These are phyloP conservation scores for Masnerella sp. DNA, from an alignment of 2,888 invertebrate species.

Conservation along the genomic window DNA sequence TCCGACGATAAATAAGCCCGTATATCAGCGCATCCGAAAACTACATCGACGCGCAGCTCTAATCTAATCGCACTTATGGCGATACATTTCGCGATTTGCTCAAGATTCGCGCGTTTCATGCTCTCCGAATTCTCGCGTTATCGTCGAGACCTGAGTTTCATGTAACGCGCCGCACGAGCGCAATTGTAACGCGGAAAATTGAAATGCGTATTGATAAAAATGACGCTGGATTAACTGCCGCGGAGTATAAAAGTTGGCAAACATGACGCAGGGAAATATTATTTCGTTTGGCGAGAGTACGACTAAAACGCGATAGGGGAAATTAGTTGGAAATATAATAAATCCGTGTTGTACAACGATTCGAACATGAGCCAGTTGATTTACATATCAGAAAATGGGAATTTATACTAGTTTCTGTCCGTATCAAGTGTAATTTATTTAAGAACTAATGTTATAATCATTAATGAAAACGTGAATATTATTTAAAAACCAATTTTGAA, in stretches of 20 bases:
- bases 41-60: conserved; percentile 28
- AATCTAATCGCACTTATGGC: conserved; percentile 47
- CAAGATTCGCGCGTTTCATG: conserved; percentile 48
- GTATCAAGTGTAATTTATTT: too few species aligned
- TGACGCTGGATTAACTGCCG: conserved; percentile 33
- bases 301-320: conserved; percentile 28
- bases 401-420: too few species aligned
- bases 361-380: not conserved
- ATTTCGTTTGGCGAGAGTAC: conserved; percentile 21
- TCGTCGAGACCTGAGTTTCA: conserved; percentile 49
- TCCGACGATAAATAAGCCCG: conserved; percentile 32
- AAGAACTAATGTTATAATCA: too few species aligned
- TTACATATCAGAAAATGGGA: conserved; percentile 9
- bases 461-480: too few species aligned
- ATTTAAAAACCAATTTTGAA: too few species aligned
- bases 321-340: conserved; percentile 18
- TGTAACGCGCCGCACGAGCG: conserved; percentile 33
- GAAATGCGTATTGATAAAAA: conserved; percentile 52
- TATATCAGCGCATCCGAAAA: conserved; percentile 32
- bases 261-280: conserved; percentile 37
- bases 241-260: conserved; percentile 34
- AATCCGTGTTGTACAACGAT: not conserved
- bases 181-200: conserved; percentile 35
- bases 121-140: conserved; percentile 55
- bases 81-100: conserved; percentile 46